Conservation (phyloP, 2,888 invertebrate genomes). For the Drosophila antonietae region DNA sequence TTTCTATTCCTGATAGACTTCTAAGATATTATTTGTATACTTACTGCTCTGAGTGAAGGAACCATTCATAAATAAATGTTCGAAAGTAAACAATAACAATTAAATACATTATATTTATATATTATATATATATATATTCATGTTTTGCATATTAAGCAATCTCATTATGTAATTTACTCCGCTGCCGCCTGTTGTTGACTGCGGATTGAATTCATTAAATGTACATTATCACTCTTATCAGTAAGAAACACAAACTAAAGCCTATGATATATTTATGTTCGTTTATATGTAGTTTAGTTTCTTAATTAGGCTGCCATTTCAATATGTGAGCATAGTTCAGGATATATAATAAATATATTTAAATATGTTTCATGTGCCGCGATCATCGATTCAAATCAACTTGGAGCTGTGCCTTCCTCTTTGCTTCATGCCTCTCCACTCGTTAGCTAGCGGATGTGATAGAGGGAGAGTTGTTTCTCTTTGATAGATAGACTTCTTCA, state of each 20-base stretch:
- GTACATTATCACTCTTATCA: slow-evolving; percentile 77
- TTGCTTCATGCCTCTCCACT: slow-evolving; percentile 31
- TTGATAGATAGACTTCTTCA: background rate
- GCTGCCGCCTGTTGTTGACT: slow-evolving; percentile 21
- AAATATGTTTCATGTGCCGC: slow-evolving; percentile 34
- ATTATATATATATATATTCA: slow-evolving; percentile 17
- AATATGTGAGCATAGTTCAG: slow-evolving; percentile 43
- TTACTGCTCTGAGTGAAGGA: background rate
- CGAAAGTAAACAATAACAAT: background rate
- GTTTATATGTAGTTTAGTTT: slow-evolving; percentile 41
- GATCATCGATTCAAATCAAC: slow-evolving; percentile 21
- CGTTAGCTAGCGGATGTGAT: background rate
- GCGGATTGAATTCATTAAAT: slow-evolving; percentile 59
- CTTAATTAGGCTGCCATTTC: slow-evolving; percentile 50
- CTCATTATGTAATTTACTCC: slow-evolving; percentile 46
- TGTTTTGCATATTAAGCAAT: slow-evolving; percentile 59
- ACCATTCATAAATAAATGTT: background rate
- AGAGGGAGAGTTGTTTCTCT: slow-evolving; percentile 1
- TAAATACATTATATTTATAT: slow-evolving; percentile 21
- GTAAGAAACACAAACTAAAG: slow-evolving; percentile 75
- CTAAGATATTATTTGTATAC: background rate
- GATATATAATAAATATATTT: slow-evolving; percentile 23
- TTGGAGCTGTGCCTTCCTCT: slow-evolving; percentile 9
- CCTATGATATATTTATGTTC: slow-evolving; percentile 69
- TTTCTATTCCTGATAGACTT: too few relatives aligned